Evolutionary conservation across 2,797 vertebrate genomes (phyloP).

Genomic region (Coracias cyanogaster): DNA sequence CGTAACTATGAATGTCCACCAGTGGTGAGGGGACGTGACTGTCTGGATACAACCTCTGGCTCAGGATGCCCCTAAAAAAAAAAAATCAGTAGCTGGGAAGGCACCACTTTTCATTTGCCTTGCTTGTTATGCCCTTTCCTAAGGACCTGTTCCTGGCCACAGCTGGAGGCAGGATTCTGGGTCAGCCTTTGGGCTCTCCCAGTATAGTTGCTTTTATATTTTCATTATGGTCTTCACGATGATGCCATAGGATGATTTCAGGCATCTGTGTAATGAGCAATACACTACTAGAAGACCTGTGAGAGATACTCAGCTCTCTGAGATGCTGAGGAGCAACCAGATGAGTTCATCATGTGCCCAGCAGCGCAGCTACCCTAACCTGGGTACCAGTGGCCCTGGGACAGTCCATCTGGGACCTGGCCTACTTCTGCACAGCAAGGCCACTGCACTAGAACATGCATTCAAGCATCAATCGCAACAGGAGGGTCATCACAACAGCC

Average conservation of each 20-base stretch:
- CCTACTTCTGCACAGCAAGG: neutral
- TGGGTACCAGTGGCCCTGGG: neutral
- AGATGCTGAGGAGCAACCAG: neutral
- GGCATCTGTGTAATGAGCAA: neutral
- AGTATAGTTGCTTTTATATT: neutral
- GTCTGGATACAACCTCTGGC: neutral
- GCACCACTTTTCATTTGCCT: neutral
- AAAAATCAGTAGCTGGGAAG: neutral
- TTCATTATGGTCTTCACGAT: neutral
- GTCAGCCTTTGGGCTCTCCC: neutral
- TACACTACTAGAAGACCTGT: neutral
- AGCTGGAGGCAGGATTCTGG: neutral
- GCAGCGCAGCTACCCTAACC: neutral
- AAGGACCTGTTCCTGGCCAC: neutral
- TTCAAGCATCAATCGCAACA: rapidly evolving
- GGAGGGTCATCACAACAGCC: neutral
- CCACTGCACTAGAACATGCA: neutral
- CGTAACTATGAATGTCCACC: neutral
- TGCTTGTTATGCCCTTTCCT: neutral
- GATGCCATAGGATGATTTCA: neutral
- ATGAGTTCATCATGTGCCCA: neutral
- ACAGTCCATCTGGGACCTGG: neutral
- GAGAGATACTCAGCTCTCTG: neutral
- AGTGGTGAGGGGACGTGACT: neutral
- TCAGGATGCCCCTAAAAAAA: neutral